Conservation (phyloP, 2,113 vertebrate genomes). For the Lota lota region DNA sequence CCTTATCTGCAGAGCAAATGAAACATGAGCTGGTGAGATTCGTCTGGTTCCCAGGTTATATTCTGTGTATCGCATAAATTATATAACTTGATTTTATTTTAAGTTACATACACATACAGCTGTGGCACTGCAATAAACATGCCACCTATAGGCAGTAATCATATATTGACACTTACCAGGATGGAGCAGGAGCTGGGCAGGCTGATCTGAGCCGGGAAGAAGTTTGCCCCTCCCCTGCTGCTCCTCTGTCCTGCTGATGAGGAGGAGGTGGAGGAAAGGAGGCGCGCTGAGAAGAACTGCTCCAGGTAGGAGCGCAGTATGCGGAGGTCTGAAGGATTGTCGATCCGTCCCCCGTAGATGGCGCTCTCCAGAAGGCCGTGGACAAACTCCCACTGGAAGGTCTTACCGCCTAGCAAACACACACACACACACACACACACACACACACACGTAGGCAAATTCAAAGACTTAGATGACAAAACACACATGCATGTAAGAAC, state of each 20-base stretch:
- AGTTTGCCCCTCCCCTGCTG: slow-evolving; percentile 70
- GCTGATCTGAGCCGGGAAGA: slow-evolving; percentile 79
- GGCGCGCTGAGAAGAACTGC: slow-evolving; percentile 83
- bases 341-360: slow-evolving; percentile 93
- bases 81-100: no score
- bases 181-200: slow-evolving; percentile 90
- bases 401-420: slow-evolving; percentile 76
- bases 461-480: background rate
- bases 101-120: background rate
- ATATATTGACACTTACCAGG: slow-evolving; percentile 69
- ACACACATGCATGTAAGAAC: background rate
- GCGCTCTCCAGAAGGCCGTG: slow-evolving; percentile 92
- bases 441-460: background rate
- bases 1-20: no score
- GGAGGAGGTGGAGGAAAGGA: slow-evolving; percentile 62
- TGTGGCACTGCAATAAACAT: no score
- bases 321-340: slow-evolving; percentile 89
- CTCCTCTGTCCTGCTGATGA: slow-evolving; percentile 61
- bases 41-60: no score
- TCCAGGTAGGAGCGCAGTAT: slow-evolving; percentile 93
- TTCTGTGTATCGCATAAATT: no score
- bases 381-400: slow-evolving; percentile 91
- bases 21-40: no score
- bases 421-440: background rate
- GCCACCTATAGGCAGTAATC: no score